Percentiles rank a stretch among this genome's conserved stretches.
These are phyloP conservation scores for Caretta caretta DNA, from an alignment of 2,113 vertebrate species.

Conservation along the genomic window DNA sequence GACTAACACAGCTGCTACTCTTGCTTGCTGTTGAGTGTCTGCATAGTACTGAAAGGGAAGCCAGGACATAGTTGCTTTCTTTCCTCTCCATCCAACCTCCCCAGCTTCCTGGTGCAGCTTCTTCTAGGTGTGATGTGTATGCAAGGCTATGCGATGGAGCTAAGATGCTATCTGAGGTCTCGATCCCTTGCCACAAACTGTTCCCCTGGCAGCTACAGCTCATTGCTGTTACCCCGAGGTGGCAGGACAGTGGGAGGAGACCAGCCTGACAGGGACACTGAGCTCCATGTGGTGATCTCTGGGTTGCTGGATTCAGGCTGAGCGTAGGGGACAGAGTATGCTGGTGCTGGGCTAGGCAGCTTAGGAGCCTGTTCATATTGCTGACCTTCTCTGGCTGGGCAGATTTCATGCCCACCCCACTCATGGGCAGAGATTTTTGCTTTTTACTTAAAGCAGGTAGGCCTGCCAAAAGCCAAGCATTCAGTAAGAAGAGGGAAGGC, in stretches of 20 bases:
- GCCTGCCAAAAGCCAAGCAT: neutral
- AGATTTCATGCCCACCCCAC: neutral
- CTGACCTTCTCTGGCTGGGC: neutral
- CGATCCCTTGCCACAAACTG: neutral
- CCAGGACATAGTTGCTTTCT: neutral
- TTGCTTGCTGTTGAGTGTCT: neutral
- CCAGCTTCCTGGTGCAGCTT: neutral
- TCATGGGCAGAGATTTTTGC: neutral
- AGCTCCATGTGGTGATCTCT: neutral
- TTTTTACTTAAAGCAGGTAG: neutral
- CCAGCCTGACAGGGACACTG: neutral
- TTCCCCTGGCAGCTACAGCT: neutral
- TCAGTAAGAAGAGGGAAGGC: neutral
- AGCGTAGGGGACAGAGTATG: neutral
- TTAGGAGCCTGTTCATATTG: neutral
- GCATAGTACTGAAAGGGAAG: neutral
- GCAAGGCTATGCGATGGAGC: neutral
- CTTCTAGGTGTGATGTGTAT: neutral
- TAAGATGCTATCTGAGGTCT: conserved; percentile 19
- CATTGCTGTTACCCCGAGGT: neutral
- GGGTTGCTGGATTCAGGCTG: neutral
- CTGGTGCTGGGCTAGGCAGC: neutral
- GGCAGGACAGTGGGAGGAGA: neutral
- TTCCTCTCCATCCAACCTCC: neutral
- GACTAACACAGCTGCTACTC: too few species aligned